These are phyloP conservation scores for Kryptolebias ocellatus DNA, from an alignment of 2,797 vertebrate genomes.

Conservation along the genomic window DNA sequence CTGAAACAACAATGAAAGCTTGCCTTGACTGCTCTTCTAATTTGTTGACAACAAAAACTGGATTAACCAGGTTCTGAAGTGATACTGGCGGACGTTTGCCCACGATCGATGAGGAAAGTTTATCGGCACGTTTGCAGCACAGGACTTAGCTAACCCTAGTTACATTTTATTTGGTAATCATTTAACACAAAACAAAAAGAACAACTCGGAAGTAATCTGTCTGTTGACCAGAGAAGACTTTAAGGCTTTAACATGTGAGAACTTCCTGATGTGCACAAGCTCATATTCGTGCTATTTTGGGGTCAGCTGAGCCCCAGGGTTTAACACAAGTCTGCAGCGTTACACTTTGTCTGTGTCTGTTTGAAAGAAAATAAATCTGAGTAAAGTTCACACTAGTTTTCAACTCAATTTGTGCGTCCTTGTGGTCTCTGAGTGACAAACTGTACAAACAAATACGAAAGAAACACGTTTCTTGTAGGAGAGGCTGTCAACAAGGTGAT, in stretches of 20 bases:
- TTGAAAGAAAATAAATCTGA: neutral
- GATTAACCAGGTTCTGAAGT: too few species aligned
- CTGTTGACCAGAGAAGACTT: neutral
- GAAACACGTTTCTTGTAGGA: too few species aligned
- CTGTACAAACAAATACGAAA: too few species aligned
- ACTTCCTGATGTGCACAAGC: neutral
- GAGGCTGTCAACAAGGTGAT: neutral
- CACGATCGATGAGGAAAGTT: neutral
- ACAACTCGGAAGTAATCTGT: neutral
- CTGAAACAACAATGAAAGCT: too few species aligned
- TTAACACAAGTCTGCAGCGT: too few species aligned
- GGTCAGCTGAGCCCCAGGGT: neutral
- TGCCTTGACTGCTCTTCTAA: neutral
- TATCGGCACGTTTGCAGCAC: neutral
- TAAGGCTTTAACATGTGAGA: neutral
- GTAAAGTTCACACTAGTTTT: neutral
- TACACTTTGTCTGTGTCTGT: too few species aligned
- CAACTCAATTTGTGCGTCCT: neutral
- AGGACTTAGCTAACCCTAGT: too few species aligned
- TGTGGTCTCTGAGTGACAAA: too few species aligned
- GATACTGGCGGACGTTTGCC: neutral
- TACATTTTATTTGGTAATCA: neutral
- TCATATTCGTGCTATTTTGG: neutral
- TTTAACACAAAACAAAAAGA: neutral
- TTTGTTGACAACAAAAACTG: too few species aligned